A percentile compares a stretch with the other conserved stretches of the same genome.
phyloP scores from a whole-genome alignment of 1,140 invertebrate genomes.

The Drosophila sturtevanti region DNA sequence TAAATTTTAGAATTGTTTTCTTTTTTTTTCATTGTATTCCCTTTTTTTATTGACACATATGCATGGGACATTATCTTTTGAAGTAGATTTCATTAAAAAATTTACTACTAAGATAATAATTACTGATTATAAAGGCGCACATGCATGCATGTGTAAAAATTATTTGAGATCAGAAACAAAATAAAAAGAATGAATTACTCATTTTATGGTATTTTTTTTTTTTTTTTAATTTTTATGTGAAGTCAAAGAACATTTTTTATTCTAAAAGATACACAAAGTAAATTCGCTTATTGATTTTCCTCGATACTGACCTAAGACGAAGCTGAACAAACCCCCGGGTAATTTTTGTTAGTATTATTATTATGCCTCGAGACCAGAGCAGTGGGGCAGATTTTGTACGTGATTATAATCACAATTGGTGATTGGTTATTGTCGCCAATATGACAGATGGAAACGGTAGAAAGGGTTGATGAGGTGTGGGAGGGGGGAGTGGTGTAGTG shows the following conservation, averaged over 20 bases:
- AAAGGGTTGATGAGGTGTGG: not conserved
- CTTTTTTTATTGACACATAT: not conserved
- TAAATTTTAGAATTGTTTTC: not conserved
- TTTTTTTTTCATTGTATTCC: too few species aligned
- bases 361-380: not conserved
- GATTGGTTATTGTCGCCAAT: not conserved
- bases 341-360: not conserved
- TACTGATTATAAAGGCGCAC: not conserved
- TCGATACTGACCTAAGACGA: conserved; percentile 7
- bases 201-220: not conserved
- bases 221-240: not conserved
- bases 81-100: not conserved
- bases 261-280: not conserved
- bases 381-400: conserved; percentile 1
- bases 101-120: not conserved
- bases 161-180: not conserved
- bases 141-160: not conserved
- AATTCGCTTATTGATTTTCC: not conserved
- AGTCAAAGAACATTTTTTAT: not conserved
- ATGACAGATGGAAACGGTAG: not conserved
- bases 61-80: conserved; percentile 4
- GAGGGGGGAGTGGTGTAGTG: not conserved
- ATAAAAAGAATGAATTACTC: not conserved
- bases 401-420: not conserved
- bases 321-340: not conserved